phyloP scores from a whole-genome alignment of 2,113 vertebrate species.

The Ramphastos sulfuratus region DNA sequence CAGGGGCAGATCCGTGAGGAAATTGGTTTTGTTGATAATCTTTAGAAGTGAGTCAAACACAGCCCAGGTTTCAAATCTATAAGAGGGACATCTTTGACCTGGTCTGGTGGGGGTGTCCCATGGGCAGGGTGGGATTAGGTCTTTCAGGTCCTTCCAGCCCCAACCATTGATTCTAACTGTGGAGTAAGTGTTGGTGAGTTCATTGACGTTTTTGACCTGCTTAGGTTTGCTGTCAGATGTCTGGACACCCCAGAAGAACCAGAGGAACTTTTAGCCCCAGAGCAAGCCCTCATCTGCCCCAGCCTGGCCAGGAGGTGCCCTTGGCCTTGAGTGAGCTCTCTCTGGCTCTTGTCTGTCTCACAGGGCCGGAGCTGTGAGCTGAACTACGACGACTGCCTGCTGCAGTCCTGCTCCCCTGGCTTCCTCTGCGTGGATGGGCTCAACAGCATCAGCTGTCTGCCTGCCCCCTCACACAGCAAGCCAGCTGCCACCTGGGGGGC shows the following conservation, averaged over 20 bases:
- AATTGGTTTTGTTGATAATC: neutral
- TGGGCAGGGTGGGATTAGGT: neutral
- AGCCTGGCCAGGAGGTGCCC: constrained; percentile 21
- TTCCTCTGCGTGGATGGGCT: constrained; percentile 83
- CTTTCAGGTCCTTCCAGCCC: too few species aligned
- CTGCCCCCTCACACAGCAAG: constrained; percentile 14
- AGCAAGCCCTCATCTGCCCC: constrained; percentile 20
- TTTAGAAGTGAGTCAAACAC: neutral
- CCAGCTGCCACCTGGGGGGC: constrained; percentile 3
- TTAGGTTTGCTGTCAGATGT: constrained; percentile 38
- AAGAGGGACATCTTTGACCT: too few species aligned
- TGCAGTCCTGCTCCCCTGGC: constrained; percentile 78
- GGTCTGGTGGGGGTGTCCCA: too few species aligned
- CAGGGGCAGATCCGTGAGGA: neutral
- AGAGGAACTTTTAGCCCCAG: neutral
- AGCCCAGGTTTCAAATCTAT: neutral
- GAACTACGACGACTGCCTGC: constrained; percentile 86
- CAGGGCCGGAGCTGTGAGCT: constrained; percentile 83
- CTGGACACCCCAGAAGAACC: neutral
- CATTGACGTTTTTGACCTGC: neutral
- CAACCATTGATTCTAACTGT: too few species aligned
- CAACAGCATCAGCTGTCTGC: constrained; percentile 82
- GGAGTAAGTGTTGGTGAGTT: neutral
- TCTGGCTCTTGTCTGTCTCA: neutral
- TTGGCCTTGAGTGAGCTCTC: neutral